Evolutionary conservation across 2,888 invertebrate species (phyloP), one percentile per base, ranked within the genome.

Genomic region (Automeris io): DNA sequence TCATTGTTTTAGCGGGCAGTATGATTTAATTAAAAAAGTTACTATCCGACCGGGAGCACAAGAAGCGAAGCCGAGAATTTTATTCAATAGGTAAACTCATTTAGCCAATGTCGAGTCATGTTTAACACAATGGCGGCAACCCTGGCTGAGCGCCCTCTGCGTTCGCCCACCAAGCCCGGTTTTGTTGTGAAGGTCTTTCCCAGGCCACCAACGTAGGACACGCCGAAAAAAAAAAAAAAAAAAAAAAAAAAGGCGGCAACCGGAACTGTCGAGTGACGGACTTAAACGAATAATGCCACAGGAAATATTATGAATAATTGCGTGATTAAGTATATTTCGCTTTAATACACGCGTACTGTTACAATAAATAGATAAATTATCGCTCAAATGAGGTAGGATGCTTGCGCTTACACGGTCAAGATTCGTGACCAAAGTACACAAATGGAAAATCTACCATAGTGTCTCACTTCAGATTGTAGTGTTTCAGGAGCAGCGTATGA

Each of bases 241-340:
- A n/a, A n/a, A n/a, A 54, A 54, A 57, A 63, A 49, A 62, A 57
- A 52, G 60, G 52, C 53, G 54, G 46, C 33, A 48, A 49, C 50
- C 45, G 46, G 46, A 33, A 31, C 33, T 49, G 49, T 40, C 43
- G 49, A 44, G 51, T 51, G 46, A 43, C 39, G 46, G 43, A 61
- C 62, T 69, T 70, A 71, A 70, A 70, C 60, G 64, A 71, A 67
- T 70, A 69, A 72, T 71, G 69, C 70, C 59, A 58, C 41, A 43
- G 57, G 44, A 38, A 55, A 56, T 62, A 51, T 57, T 51, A 39
- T 40, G 49, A 52, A 61, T 64, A 49, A 61, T 64, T 64, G 65
- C 63, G 70, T 67, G 70, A 66, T 66, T 62, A 62, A 58, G 52
- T 45, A 51, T 49, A 8, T 8, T 26, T 13, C 16, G 43, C 41